These are phyloP conservation scores for Pelosia muscerda DNA, from an alignment of 2,888 invertebrate species.

Conservation along the genomic window DNA sequence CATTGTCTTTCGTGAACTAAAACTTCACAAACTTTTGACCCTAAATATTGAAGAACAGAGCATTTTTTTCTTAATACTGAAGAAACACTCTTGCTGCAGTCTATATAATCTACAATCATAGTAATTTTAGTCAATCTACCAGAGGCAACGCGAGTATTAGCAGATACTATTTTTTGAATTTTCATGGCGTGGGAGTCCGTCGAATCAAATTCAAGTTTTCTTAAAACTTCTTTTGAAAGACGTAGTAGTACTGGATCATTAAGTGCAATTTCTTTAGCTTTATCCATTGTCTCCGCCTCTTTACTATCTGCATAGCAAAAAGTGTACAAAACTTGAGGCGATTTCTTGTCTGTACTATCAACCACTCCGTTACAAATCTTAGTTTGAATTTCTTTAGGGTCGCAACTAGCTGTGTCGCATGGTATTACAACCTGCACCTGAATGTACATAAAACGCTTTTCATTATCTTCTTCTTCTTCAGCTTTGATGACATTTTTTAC, in stretches of 20 bases:
- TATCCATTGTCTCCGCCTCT: conserved; percentile 31
- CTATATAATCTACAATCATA: conserved; percentile 61
- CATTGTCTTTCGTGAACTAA: conserved; percentile 63
- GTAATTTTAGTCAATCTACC: conserved; percentile 69
- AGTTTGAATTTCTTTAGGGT: conserved; percentile 61
- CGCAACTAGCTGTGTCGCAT: conserved; percentile 65
- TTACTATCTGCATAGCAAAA: conserved; percentile 78
- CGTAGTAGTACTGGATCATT: conserved; percentile 65
- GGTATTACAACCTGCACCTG: conserved; percentile 67
- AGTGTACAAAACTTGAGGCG: conserved; percentile 79
- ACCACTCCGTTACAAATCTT: conserved; percentile 87
- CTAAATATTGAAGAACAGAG: conserved; percentile 57
- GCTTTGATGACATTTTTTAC: conserved; percentile 68
- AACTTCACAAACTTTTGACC: conserved; percentile 70
- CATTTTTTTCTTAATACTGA: conserved; percentile 62
- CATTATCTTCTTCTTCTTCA: conserved; percentile 70
- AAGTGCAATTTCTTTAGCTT: conserved; percentile 56
- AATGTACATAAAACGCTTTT: conserved; percentile 67
- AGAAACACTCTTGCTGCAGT: conserved; percentile 66
- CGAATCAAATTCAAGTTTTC: conserved; percentile 69
- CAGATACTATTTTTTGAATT: conserved; percentile 65
- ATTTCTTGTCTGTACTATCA: conserved; percentile 70
- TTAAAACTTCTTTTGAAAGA: conserved; percentile 58
- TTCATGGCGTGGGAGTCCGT: conserved; percentile 58
- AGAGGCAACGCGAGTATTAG: conserved; percentile 61